Percentiles rank a stretch among this genome's conserved stretches.
Conservation (phyloP, 2,888 invertebrate genomes). For the Thecophora atra region DNA sequence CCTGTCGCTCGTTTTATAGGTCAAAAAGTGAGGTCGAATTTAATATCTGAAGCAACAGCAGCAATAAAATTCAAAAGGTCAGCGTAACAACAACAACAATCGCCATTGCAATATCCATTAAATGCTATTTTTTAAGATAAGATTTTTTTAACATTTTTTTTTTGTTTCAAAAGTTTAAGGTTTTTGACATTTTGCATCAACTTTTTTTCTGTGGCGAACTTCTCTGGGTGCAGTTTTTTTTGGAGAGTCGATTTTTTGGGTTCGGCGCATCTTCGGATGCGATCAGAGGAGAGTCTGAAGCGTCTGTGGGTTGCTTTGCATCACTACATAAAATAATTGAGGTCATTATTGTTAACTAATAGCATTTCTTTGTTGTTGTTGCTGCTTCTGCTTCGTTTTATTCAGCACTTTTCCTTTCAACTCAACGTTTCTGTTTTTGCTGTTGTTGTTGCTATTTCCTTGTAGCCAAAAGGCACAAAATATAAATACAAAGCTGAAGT, state of each 20-base stretch:
- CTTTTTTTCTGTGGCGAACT: background rate
- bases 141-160: slow-evolving; percentile 38
- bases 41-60: slow-evolving; percentile 35
- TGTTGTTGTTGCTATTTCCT: slow-evolving; percentile 26
- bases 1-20: too few relatives aligned
- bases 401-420: background rate
- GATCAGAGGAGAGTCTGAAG: too few relatives aligned
- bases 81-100: slow-evolving; percentile 12
- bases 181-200: background rate
- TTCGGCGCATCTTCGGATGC: too few relatives aligned
- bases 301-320: too few relatives aligned
- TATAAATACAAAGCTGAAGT: background rate
- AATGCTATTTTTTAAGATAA: slow-evolving; percentile 52
- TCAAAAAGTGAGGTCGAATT: too few relatives aligned
- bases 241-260: too few relatives aligned
- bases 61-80: background rate
- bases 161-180: background rate
- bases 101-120: slow-evolving; percentile 44
- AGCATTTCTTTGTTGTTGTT: slow-evolving; percentile 11
- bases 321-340: too few relatives aligned
- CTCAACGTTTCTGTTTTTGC: background rate
- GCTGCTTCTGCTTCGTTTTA: background rate
- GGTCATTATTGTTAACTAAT: too few relatives aligned
- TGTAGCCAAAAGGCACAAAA: background rate
- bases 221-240: too few relatives aligned